Percentiles rank a stretch among this genome's conserved stretches.
Conservation (phyloP, 2,113 vertebrate genomes). For the Chloropsis hardwickii region DNA sequence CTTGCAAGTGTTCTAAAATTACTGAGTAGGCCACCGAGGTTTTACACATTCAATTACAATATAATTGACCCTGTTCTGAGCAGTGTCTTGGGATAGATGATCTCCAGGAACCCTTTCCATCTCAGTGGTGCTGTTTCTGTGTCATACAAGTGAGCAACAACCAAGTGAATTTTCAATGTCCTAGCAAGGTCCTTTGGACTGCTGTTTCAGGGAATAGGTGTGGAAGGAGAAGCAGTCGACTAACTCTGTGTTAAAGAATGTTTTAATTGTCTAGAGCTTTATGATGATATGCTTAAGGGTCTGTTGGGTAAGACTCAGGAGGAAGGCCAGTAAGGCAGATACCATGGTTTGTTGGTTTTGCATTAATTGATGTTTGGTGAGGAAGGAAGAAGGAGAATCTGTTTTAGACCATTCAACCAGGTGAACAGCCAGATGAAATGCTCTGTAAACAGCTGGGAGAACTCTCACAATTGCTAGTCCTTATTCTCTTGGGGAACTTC, state of each 20-base stretch:
- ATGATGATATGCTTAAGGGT: neutral
- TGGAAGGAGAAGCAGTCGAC: neutral
- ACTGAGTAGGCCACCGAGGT: neutral
- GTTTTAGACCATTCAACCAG: neutral
- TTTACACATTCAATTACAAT: neutral
- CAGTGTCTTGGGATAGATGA: neutral
- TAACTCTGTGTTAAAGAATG: neutral
- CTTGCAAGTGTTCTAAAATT: neutral
- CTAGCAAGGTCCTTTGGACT: neutral
- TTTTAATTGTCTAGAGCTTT: neutral
- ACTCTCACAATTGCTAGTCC: neutral
- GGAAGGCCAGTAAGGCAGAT: neutral
- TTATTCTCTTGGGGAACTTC: neutral
- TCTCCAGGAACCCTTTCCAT: neutral
- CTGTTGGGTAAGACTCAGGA: neutral
- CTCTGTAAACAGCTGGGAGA: neutral
- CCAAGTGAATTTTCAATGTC: neutral
- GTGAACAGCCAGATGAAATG: neutral
- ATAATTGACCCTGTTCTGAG: neutral
- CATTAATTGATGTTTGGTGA: too few relatives aligned
- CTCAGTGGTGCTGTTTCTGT: neutral
- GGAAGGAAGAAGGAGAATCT: neutral
- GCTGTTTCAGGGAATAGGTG: neutral
- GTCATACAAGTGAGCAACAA: neutral
- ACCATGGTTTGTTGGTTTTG: neutral